Evolutionary conservation across 2,113 vertebrate genomes (phyloP), one percentile per base, ranked within the genome.

Genomic region (Scortum barcoo): DNA sequence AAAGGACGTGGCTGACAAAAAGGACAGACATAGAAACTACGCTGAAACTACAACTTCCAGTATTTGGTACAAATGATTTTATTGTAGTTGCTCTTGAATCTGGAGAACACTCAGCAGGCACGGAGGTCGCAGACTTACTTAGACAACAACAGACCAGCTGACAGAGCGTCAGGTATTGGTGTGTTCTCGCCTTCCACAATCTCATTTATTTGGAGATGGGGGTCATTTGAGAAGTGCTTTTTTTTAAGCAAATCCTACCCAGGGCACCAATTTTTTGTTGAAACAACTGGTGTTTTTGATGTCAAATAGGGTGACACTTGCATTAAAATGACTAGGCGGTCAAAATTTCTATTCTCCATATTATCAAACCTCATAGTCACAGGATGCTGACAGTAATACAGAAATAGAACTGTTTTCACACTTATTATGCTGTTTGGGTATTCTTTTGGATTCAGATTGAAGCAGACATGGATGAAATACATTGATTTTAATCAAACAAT

Each of bases 141-240:
- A 7, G 48, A 70, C 50, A 57, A 58, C 53, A 84, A 20, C 40
- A 51, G 38, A 63, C 12, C 67, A 7, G 40, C 44, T 22, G 16
- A 60, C 56, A 70, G 19, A 28, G 57, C 63, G 28, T 22, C 62
- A 20, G 68, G 12, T 65, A 33, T 73, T 28, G 44, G 56, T 36
- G 16, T 53, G 30, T 51, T 67, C 17, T 56, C 1, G n/a, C 33
- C 40, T 36, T 36, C 20, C 26, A 54, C 61, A 61, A 4, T 46
- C 56, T 61, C 17, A 84, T 75, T 80, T 71, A 71, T 71, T 76
- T 58, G 24, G 48, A 65, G 50, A 80, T 76, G 53, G 38, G 40
- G 19, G 26, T 63, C 2, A 1, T 79, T 69, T 69, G 33, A 66
- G 24, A 66, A 33, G 65, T 48, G 72, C 1, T 54, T 76, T 62